Evolutionary conservation across 2,888 invertebrate species (phyloP).

Genomic region (Charanyca ferruginea): DNA sequence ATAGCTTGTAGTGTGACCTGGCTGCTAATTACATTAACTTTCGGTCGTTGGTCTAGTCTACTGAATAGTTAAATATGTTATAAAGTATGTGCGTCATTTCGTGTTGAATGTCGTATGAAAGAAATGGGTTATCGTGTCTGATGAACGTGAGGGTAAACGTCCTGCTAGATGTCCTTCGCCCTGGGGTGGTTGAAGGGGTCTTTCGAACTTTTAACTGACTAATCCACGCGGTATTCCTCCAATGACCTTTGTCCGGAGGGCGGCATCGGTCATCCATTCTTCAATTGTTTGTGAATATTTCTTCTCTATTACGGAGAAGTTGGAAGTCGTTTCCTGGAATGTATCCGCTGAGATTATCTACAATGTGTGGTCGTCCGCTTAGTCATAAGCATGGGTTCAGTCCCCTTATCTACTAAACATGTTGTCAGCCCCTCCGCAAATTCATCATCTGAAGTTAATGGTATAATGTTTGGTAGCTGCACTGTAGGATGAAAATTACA

Average conservation of each 20-base stretch:
- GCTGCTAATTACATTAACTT: slow-evolving; percentile 57
- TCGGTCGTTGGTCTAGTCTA: slow-evolving; percentile 27
- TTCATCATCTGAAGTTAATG: slow-evolving; percentile 2
- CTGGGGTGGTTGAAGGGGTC: not conserved
- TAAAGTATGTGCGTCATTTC: slow-evolving; percentile 8
- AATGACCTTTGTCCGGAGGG: not conserved
- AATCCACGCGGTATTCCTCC: not conserved
- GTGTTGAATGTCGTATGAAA: not conserved
- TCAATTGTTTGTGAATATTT: not conserved
- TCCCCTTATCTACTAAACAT: not conserved
- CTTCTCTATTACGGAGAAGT: not conserved
- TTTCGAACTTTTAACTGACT: not conserved
- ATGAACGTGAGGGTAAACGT: not conserved
- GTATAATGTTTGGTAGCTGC: too few relatives aligned
- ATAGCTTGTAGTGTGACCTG: slow-evolving; percentile 45
- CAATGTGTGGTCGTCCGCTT: not conserved
- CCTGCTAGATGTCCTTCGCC: not conserved
- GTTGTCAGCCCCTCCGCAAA: not conserved
- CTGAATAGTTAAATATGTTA: slow-evolving; percentile 25
- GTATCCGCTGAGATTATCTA: not conserved
- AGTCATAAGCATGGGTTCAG: slow-evolving; percentile 2
- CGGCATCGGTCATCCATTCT: too few relatives aligned
- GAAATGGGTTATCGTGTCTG: not conserved
- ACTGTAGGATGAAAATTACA: too few relatives aligned
- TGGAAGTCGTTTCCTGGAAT: not conserved